Conservation (phyloP, 2,888 invertebrate species). For the Halocaridina rubra region DNA sequence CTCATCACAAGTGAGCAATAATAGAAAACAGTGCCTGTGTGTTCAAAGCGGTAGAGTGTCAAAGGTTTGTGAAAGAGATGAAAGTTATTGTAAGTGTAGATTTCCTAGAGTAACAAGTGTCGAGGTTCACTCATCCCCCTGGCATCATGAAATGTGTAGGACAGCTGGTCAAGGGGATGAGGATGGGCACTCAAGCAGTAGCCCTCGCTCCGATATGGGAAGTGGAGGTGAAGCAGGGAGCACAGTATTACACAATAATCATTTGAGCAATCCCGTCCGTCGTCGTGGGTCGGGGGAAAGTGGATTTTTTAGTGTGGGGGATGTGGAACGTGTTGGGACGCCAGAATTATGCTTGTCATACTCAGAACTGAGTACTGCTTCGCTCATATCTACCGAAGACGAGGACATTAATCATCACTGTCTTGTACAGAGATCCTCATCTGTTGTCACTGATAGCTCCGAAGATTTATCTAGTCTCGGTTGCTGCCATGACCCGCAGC, state of each 20-base stretch:
- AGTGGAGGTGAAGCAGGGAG: slow-evolving; percentile 47
- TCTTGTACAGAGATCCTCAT: slow-evolving; percentile 78
- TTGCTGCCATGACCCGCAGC: slow-evolving; percentile 77
- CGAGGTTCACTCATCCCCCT: neutral
- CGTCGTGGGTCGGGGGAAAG: slow-evolving; percentile 88
- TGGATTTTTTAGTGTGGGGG: slow-evolving; percentile 86
- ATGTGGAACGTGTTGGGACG: slow-evolving; percentile 77
- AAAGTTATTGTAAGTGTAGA: slow-evolving; percentile 34
- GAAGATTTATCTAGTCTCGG: slow-evolving; percentile 86
- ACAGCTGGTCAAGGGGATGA: neutral
- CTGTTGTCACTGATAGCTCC: slow-evolving; percentile 87
- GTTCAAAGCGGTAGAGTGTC: slow-evolving; percentile 19
- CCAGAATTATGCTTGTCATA: slow-evolving; percentile 56
- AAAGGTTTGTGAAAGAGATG: slow-evolving; percentile 18
- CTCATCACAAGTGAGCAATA: slow-evolving; percentile 23
- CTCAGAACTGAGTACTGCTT: slow-evolving; percentile 65
- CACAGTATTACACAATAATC: slow-evolving; percentile 11
- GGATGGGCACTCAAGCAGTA: slow-evolving; percentile 29
- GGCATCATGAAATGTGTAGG: slow-evolving; percentile 33
- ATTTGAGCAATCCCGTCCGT: slow-evolving; percentile 70
- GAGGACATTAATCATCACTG: slow-evolving; percentile 72
- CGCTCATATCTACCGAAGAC: slow-evolving; percentile 68
- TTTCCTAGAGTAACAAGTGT: slow-evolving; percentile 7
- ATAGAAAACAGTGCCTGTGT: slow-evolving; percentile 48
- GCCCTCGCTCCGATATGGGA: slow-evolving; percentile 49